phyloP scores from a whole-genome alignment of 2,797 vertebrate species.

The Sandelia bainsii region DNA sequence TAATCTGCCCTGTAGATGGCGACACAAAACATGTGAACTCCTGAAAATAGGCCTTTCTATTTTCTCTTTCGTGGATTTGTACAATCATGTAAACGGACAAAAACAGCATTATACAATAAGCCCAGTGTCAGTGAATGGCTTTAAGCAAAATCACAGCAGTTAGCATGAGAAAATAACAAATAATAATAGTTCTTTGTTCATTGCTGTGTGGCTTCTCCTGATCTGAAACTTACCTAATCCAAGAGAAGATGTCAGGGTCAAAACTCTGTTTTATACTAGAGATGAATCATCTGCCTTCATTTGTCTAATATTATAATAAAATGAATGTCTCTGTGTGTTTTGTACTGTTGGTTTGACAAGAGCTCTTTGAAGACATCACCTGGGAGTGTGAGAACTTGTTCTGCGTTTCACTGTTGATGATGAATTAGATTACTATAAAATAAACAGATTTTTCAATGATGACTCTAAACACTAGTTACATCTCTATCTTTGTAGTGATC shows the following conservation, averaged over 20 bases:
- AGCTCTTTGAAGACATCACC: too few species aligned
- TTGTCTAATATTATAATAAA: too few species aligned
- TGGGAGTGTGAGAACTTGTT: too few species aligned
- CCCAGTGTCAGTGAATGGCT: not conserved
- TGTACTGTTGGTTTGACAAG: too few species aligned
- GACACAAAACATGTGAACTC: conserved; percentile 27
- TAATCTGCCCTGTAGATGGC: conserved; percentile 66
- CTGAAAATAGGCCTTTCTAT: not conserved
- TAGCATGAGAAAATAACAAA: not conserved
- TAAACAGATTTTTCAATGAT: too few species aligned
- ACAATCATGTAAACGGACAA: not conserved
- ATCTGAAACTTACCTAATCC: not conserved
- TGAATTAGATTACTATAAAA: too few species aligned
- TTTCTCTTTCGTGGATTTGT: not conserved
- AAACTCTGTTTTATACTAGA: not conserved
- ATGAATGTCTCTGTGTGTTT: too few species aligned
- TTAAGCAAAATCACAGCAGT: not conserved
- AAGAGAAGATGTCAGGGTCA: not conserved
- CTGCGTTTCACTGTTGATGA: too few species aligned
- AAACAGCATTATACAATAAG: not conserved
- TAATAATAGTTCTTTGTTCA: not conserved
- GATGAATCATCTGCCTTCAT: too few species aligned
- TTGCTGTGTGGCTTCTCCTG: not conserved
- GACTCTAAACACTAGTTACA: not conserved
- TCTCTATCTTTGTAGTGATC: not conserved